Evolutionary conservation across 2,888 invertebrate species (phyloP).

Genomic region (Athetis lepigone): DNA sequence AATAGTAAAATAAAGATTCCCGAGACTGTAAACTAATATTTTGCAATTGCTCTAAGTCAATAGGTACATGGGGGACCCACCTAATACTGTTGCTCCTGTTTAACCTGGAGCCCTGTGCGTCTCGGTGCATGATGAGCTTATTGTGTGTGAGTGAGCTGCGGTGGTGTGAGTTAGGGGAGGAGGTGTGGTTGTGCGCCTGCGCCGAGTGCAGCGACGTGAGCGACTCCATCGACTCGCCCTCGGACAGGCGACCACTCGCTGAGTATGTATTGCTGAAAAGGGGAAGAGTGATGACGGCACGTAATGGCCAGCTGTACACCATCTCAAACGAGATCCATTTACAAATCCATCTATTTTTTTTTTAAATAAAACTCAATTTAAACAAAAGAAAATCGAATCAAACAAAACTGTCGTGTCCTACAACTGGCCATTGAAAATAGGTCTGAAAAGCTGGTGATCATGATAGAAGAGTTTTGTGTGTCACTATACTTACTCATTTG

Average conservation of each 20-base stretch:
- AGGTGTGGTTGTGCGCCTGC: slow-evolving; percentile 93
- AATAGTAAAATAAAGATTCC: slow-evolving; percentile 15
- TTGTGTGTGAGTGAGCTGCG: slow-evolving; percentile 92
- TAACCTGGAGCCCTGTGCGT: slow-evolving; percentile 92
- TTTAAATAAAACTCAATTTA: slow-evolving; percentile 10
- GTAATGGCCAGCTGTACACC: slow-evolving; percentile 75
- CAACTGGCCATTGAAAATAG: slow-evolving; percentile 82
- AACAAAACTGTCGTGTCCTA: slow-evolving; percentile 48
- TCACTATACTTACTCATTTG: slow-evolving; percentile 40
- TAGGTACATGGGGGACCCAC: slow-evolving; percentile 86
- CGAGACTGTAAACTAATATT: slow-evolving; percentile 18
- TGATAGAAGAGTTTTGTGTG: slow-evolving; percentile 59
- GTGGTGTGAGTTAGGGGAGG: slow-evolving; percentile 92
- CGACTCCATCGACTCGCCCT: slow-evolving; percentile 97
- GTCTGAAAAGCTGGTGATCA: slow-evolving; percentile 79
- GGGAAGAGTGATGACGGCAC: slow-evolving; percentile 80
- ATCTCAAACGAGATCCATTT: slow-evolving; percentile 22
- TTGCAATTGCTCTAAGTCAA: slow-evolving; percentile 9
- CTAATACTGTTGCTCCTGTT: slow-evolving; percentile 98
- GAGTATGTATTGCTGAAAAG: slow-evolving; percentile 93
- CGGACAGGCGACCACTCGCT: slow-evolving; percentile 94
- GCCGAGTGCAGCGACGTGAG: slow-evolving; percentile 95
- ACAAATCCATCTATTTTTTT: not conserved
- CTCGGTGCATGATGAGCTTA: slow-evolving; percentile 91
- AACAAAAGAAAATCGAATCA: slow-evolving; percentile 26